Evolutionary conservation across 1,140 invertebrate species (phyloP).

Genomic region (Drosophila novamexicana): DNA sequence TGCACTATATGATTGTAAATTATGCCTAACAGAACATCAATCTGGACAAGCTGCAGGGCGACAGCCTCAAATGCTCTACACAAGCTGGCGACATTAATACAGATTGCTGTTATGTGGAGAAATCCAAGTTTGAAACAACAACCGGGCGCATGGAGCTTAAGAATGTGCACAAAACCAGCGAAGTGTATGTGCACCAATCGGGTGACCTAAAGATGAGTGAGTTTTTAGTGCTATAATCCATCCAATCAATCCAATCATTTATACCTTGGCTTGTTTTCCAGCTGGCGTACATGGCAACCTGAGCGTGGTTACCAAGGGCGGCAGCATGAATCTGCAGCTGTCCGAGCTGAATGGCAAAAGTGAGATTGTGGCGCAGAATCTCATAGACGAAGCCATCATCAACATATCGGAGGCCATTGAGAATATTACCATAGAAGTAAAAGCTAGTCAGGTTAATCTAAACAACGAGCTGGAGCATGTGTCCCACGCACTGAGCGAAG

Average conservation of each 20-base stretch:
- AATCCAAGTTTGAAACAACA: slow-evolving; percentile 73
- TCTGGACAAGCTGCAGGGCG: slow-evolving; percentile 76
- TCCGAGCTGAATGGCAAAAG: slow-evolving; percentile 71
- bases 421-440: slow-evolving; percentile 52
- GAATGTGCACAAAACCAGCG: slow-evolving; percentile 74
- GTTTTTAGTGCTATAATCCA: neutral
- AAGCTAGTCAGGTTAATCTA: slow-evolving; percentile 56
- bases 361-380: slow-evolving; percentile 55
- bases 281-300: slow-evolving; percentile 80
- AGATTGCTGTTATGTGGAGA: slow-evolving; percentile 76
- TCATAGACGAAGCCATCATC: slow-evolving; percentile 56
- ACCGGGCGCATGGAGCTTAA: slow-evolving; percentile 67
- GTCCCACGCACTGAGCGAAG: slow-evolving; percentile 32
- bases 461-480: slow-evolving; percentile 62
- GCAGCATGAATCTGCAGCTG: slow-evolving; percentile 72
- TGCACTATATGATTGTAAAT: neutral
- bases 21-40: slow-evolving; percentile 53
- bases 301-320: slow-evolving; percentile 63
- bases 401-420: slow-evolving; percentile 79
- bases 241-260: neutral
- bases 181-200: slow-evolving; percentile 63
- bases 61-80: slow-evolving; percentile 63
- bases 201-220: slow-evolving; percentile 77
- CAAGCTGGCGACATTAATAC: slow-evolving; percentile 64
- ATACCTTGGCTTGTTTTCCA: slow-evolving; percentile 4